Evolutionary conservation across 2,113 vertebrate species (phyloP).

Genomic region (Orycteropus afer): DNA sequence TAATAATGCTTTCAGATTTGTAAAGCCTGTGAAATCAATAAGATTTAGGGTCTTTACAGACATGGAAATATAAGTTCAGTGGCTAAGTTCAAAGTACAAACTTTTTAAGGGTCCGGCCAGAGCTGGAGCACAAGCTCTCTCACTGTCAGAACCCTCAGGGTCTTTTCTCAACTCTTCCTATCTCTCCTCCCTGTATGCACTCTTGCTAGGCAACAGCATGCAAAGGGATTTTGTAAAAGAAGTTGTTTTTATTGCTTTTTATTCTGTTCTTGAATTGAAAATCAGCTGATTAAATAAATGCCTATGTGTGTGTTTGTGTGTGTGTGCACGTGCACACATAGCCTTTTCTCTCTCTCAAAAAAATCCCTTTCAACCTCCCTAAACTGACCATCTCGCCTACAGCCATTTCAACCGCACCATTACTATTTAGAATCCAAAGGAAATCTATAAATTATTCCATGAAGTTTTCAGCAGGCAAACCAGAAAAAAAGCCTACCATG

Average conservation of each 20-base stretch:
- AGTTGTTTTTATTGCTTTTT: not conserved
- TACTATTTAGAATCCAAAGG: not conserved
- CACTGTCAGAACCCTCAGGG: not conserved
- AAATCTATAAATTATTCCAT: not conserved
- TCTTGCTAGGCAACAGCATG: not conserved
- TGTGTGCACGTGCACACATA: not conserved
- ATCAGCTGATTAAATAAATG: not conserved
- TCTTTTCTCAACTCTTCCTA: not conserved
- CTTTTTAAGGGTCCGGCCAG: not conserved
- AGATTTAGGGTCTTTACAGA: not conserved
- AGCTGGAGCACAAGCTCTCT: not conserved
- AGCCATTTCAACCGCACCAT: not conserved
- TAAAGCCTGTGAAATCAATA: not conserved
- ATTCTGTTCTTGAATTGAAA: not conserved
- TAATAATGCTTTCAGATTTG: not conserved
- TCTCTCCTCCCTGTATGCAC: not conserved
- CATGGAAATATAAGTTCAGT: not conserved
- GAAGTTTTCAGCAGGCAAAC: not conserved
- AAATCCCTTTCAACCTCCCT: not conserved
- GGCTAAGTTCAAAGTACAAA: slow-evolving; percentile 14
- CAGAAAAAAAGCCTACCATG: not conserved
- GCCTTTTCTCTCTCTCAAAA: not conserved
- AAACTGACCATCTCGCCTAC: not conserved
- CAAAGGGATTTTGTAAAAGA: not conserved
- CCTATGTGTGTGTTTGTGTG: not conserved